These are phyloP conservation scores for Tribolium freemani DNA, from an alignment of 2,888 invertebrate species.

Conservation along the genomic window DNA sequence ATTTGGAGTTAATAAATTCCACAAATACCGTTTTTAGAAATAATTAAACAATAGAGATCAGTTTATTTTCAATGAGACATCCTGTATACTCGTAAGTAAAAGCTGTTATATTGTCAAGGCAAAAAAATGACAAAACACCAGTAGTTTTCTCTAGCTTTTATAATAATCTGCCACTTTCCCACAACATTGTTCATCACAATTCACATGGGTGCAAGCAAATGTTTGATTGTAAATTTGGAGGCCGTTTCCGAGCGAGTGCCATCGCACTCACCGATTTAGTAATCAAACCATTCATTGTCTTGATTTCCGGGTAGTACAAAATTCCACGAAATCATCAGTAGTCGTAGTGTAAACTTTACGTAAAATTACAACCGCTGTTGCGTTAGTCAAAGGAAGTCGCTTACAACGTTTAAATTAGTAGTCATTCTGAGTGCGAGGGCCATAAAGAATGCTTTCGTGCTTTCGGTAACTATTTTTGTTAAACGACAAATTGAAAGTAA, in stretches of 20 bases:
- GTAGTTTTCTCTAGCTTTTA: too few species aligned
- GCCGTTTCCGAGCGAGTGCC: slow-evolving; percentile 2
- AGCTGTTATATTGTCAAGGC: too few species aligned
- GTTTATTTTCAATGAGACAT: too few species aligned
- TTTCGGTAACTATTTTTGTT: background rate
- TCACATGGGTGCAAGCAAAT: background rate
- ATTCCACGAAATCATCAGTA: slow-evolving; percentile 20
- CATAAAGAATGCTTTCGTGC: background rate
- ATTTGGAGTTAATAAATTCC: too few species aligned
- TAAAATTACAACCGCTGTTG: background rate
- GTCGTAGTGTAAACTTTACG: slow-evolving; percentile 14
- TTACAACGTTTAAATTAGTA: slow-evolving; percentile 3
- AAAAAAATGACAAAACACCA: too few species aligned
- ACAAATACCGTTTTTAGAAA: too few species aligned
- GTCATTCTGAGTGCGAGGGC: background rate
- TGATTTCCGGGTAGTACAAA: slow-evolving; percentile 25
- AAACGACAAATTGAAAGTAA: slow-evolving; percentile 2
- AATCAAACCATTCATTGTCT: slow-evolving; percentile 24
- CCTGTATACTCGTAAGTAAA: too few species aligned
- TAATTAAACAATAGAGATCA: too few species aligned
- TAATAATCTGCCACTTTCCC: background rate
- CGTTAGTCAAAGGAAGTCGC: slow-evolving; percentile 10
- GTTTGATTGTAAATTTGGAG: slow-evolving; percentile 7
- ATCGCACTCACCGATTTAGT: slow-evolving; percentile 12
- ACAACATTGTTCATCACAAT: background rate